Conservation (phyloP, 2,797 vertebrate species). For the Chromis chromis region DNA sequence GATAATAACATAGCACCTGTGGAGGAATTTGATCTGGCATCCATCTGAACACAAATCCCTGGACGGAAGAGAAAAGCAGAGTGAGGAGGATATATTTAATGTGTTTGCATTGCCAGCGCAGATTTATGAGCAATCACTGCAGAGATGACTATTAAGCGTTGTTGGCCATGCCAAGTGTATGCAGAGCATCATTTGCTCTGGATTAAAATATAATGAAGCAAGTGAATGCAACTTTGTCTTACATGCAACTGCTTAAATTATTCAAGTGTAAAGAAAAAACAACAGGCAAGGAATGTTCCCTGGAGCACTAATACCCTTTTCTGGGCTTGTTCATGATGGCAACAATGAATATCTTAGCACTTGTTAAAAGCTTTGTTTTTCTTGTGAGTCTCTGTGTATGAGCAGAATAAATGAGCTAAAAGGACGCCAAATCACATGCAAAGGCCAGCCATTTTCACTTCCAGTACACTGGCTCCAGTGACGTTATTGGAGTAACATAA, state of each 20-base stretch:
- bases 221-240: slow-evolving; percentile 85
- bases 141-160: slow-evolving; percentile 62
- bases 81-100: slow-evolving; percentile 44
- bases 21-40: slow-evolving; percentile 67
- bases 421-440: slow-evolving; percentile 43
- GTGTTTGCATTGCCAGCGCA: slow-evolving; percentile 36
- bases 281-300: slow-evolving; percentile 73
- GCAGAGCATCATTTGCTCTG: slow-evolving; percentile 74
- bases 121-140: slow-evolving; percentile 63
- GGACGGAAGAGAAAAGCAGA: slow-evolving; percentile 43
- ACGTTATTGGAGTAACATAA: slow-evolving; percentile 52
- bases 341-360: slow-evolving; percentile 79
- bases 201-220: slow-evolving; percentile 87
- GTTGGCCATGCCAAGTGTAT: slow-evolving; percentile 61
- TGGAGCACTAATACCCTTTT: slow-evolving; percentile 71
- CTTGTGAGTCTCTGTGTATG: slow-evolving; percentile 50
- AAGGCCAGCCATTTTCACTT: slow-evolving; percentile 48
- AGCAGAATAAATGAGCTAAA: slow-evolving; percentile 53
- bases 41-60: slow-evolving; percentile 55
- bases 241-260: slow-evolving; percentile 85
- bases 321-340: slow-evolving; percentile 69
- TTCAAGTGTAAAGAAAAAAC: slow-evolving; percentile 75
- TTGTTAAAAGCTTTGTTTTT: slow-evolving; percentile 78
- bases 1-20: slow-evolving; percentile 62
- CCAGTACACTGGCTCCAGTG: slow-evolving; percentile 34